Evolutionary conservation across 2,888 invertebrate species (phyloP).

Genomic region (Parochlus steinenii): DNA sequence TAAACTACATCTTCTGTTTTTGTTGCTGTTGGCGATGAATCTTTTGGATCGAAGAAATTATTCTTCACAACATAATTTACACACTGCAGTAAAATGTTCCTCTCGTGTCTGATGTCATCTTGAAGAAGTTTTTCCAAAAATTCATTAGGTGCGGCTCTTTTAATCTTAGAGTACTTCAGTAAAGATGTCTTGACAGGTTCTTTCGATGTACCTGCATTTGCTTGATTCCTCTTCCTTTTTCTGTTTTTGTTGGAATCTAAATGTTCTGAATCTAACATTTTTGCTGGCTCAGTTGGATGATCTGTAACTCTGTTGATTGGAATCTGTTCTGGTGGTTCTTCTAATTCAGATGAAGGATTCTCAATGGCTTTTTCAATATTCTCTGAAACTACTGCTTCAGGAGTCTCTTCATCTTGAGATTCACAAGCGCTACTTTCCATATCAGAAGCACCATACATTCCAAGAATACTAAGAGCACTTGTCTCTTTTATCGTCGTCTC

Average conservation of each 20-base stretch:
- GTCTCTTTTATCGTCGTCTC: slow-evolving; percentile 6
- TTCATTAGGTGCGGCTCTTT: slow-evolving; percentile 28
- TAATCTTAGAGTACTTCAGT: slow-evolving; percentile 22
- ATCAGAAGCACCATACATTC: slow-evolving; percentile 24
- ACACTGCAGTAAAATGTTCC: slow-evolving; percentile 77
- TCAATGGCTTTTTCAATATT: neutral
- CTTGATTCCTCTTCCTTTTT: slow-evolving; percentile 12
- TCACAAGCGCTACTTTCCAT: slow-evolving; percentile 14
- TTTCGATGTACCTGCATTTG: slow-evolving; percentile 12
- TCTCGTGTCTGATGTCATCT: slow-evolving; percentile 66
- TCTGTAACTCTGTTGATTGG: neutral
- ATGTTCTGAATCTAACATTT: slow-evolving; percentile 14
- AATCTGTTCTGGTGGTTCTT: neutral
- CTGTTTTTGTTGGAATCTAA: slow-evolving; percentile 10
- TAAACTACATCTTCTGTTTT: no score
- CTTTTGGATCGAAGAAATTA: slow-evolving; percentile 66
- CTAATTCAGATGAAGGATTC: neutral
- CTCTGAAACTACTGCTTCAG: neutral
- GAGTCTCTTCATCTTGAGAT: neutral
- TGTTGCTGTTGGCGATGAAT: no score
- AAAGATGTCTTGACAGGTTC: slow-evolving; percentile 15
- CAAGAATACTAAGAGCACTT: slow-evolving; percentile 21
- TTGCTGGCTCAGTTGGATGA: neutral
- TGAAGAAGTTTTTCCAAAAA: slow-evolving; percentile 54
- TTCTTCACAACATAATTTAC: slow-evolving; percentile 60